Evolutionary conservation across 2,797 vertebrate genomes (phyloP).

Genomic region (Discoglossus pictus): DNA sequence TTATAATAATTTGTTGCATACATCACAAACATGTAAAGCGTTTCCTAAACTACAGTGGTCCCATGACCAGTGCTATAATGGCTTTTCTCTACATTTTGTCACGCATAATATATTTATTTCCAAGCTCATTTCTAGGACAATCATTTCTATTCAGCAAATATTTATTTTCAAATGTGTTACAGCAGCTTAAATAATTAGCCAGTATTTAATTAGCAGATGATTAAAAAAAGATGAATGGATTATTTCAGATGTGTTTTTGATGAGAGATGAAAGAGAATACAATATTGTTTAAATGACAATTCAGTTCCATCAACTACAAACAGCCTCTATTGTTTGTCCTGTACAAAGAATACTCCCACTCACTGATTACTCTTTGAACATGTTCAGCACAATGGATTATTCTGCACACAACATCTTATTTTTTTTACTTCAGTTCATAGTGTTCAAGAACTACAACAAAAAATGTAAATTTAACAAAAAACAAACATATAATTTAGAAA

Average conservation of each 20-base stretch:
- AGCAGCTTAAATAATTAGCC: background rate
- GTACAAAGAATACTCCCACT: conserved; percentile 3
- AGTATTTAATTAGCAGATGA: background rate
- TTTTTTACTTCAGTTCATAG: background rate
- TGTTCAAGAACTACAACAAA: background rate
- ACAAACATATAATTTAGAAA: background rate
- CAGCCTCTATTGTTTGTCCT: conserved; percentile 3
- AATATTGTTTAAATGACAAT: background rate
- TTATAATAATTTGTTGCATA: no score
- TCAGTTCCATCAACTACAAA: conserved; percentile 1
- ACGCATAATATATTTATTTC: no score
- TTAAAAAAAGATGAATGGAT: conserved; percentile 1
- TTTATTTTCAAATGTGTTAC: background rate
- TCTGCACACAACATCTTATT: no score
- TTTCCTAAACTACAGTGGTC: no score
- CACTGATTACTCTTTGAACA: background rate
- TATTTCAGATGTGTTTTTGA: background rate
- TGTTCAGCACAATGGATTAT: background rate
- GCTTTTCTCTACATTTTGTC: no score
- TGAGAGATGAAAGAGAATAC: conserved; percentile 9
- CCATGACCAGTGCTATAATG: no score
- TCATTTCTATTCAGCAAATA: no score
- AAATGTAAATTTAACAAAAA: background rate
- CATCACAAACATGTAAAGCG: no score
- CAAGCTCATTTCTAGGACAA: no score